These are phyloP conservation scores for Triops longicaudatus DNA, from an alignment of 1,140 invertebrate genomes.

Conservation along the genomic window DNA sequence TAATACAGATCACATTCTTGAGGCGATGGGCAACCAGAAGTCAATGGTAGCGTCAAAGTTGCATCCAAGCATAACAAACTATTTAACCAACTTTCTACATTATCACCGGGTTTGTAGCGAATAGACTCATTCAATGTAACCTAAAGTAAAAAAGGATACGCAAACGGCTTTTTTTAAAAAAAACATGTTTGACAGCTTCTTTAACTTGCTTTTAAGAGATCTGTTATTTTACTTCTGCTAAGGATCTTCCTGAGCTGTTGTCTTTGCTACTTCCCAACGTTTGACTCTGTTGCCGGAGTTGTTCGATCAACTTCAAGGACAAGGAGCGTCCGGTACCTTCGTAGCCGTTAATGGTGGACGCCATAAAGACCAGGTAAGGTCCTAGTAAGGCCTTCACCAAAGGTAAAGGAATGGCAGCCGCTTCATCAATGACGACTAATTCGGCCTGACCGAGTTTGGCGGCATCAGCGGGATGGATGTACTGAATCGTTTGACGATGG, in stretches of 20 bases:
- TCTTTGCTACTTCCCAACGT: slow-evolving; percentile 29
- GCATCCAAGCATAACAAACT: slow-evolving; percentile 86
- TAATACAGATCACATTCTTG: slow-evolving; percentile 83
- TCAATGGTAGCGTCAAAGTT: slow-evolving; percentile 51
- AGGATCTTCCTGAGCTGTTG: slow-evolving; percentile 38
- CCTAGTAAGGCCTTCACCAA: slow-evolving; percentile 84
- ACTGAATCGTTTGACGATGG: slow-evolving; percentile 94
- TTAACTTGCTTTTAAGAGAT: background rate
- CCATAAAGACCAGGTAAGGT: slow-evolving; percentile 88
- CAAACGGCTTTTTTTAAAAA: background rate
- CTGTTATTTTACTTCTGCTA: slow-evolving; percentile 42
- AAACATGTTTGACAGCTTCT: too few species aligned
- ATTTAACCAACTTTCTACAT: slow-evolving; percentile 86
- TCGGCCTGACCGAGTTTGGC: slow-evolving; percentile 84
- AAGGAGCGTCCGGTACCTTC: slow-evolving; percentile 96
- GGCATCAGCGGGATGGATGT: slow-evolving; percentile 88
- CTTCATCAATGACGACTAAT: slow-evolving; percentile 94
- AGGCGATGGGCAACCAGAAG: slow-evolving; percentile 75
- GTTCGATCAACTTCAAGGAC: slow-evolving; percentile 88
- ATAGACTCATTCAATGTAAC: slow-evolving; percentile 88
- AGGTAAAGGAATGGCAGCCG: slow-evolving; percentile 93
- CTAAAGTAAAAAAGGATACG: slow-evolving; percentile 31
- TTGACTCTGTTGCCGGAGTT: slow-evolving; percentile 58
- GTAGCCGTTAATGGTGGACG: slow-evolving; percentile 97
- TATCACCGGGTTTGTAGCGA: slow-evolving; percentile 79